Conservation (phyloP, 92 coral and sea anemone genomes). For the Chrysogorgia sp. region DNA sequence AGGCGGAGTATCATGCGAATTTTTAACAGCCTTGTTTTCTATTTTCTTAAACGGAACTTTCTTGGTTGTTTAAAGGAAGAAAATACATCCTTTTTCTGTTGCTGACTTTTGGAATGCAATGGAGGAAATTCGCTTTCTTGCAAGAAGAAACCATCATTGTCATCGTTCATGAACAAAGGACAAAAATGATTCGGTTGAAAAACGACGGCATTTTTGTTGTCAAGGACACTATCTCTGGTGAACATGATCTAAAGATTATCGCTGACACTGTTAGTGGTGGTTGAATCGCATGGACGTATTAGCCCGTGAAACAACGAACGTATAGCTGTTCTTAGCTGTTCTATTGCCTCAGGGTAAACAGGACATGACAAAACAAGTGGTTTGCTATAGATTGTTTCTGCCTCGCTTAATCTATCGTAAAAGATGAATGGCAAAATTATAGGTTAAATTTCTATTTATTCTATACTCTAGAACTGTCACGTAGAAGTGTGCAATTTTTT, state of each 20-base stretch:
- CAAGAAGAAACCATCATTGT: no score
- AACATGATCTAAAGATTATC: slow-evolving; percentile 35
- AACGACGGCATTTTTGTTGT: background rate
- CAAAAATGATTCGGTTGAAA: slow-evolving; percentile 43
- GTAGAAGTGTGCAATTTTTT: background rate
- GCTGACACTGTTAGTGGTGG: background rate
- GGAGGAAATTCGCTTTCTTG: no score
- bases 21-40: background rate
- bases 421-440: background rate
- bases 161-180: background rate
- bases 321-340: slow-evolving; percentile 41
- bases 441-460: background rate
- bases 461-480: background rate
- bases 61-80: no score
- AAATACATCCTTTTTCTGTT: no score
- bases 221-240: slow-evolving; percentile 39
- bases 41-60: no score
- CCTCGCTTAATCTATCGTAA: slow-evolving; percentile 23
- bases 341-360: slow-evolving; percentile 46
- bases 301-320: slow-evolving; percentile 41
- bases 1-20: background rate
- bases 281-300: slow-evolving; percentile 17
- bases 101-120: no score
- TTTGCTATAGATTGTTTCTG: slow-evolving; percentile 20
- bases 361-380: slow-evolving; percentile 34